These are phyloP conservation scores for Gymnogyps californianus DNA, from an alignment of 2,113 vertebrate genomes.

Conservation along the genomic window DNA sequence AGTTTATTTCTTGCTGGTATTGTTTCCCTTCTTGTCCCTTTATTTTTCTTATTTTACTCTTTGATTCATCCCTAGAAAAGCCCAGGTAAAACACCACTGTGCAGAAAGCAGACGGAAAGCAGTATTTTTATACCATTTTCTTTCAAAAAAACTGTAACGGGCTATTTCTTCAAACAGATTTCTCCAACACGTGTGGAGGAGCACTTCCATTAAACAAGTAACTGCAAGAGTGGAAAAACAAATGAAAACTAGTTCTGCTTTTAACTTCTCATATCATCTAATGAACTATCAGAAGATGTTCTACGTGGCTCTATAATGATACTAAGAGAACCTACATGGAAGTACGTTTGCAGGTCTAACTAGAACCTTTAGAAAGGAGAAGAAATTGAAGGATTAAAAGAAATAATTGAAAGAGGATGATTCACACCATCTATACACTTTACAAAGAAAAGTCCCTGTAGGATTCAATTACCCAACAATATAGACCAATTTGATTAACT, in stretches of 20 bases:
- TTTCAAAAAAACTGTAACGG: background rate
- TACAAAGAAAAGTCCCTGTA: background rate
- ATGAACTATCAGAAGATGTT: background rate
- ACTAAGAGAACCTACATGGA: background rate
- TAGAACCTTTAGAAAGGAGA: background rate
- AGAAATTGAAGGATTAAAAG: background rate
- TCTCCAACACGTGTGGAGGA: accelerated
- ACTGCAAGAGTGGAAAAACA: background rate
- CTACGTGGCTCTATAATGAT: background rate
- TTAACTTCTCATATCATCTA: background rate
- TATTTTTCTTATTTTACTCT: background rate
- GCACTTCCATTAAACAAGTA: background rate
- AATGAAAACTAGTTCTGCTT: background rate
- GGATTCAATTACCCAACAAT: background rate
- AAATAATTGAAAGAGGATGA: background rate
- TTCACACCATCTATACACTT: background rate
- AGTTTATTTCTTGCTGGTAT: background rate
- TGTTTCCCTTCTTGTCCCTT: background rate
- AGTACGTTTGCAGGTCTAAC: background rate
- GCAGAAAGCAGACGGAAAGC: background rate
- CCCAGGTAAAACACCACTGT: background rate
- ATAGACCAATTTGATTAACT: background rate
- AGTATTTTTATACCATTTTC: background rate
- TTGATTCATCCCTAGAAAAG: background rate
- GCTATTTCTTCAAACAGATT: background rate